Conservation (phyloP, 2,797 vertebrate species). For the Chromobotia macracanthus region DNA sequence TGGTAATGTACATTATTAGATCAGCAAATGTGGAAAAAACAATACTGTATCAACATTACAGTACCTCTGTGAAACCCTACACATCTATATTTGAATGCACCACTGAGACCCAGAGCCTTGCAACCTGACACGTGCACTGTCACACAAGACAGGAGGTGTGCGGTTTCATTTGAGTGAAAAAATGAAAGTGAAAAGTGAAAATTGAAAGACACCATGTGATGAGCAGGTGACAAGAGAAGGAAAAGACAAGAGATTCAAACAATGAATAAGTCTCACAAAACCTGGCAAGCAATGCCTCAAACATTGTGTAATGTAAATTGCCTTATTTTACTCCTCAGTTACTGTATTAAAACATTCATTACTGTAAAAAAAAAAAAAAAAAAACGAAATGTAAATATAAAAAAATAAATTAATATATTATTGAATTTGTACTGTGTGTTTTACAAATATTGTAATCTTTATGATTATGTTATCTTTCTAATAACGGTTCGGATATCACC, state of each 20-base stretch:
- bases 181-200: not conserved
- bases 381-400: too few species aligned
- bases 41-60: too few species aligned
- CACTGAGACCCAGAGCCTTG: not conserved
- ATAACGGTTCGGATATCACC: too few species aligned
- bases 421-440: too few species aligned
- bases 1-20: too few species aligned
- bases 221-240: not conserved
- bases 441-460: too few species aligned
- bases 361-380: too few species aligned
- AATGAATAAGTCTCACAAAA: not conserved
- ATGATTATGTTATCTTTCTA: too few species aligned
- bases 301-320: not conserved
- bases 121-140: conserved; percentile 7
- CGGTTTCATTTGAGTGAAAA: not conserved
- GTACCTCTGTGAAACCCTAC: not conserved
- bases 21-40: too few species aligned
- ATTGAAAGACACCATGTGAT: not conserved
- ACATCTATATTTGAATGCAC: conserved; percentile 15
- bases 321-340: too few species aligned
- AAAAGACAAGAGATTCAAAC: not conserved
- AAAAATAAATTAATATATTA: too few species aligned
- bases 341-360: too few species aligned
- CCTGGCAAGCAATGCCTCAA: not conserved
- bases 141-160: conserved; percentile 10